Conservation (phyloP, 2,888 invertebrate genomes). For the Diplazon laetatorius region DNA sequence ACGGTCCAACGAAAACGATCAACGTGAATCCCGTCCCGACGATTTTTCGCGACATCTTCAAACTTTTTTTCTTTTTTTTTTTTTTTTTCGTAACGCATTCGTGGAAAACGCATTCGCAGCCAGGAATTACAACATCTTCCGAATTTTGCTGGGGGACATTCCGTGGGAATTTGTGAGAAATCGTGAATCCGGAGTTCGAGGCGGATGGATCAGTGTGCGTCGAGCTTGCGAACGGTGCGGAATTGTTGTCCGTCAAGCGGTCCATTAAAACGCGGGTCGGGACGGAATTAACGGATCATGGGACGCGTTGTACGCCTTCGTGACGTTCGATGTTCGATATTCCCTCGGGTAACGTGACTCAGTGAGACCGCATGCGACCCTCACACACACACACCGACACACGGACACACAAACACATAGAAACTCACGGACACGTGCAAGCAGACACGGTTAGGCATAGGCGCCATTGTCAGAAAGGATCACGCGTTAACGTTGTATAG, state of each 20-base stretch:
- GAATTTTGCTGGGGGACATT: no score
- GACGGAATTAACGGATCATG: slow-evolving; percentile 35
- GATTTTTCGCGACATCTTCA: no score
- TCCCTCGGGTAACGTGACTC: slow-evolving; percentile 6
- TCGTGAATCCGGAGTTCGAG: slow-evolving; percentile 31
- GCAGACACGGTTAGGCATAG: no score
- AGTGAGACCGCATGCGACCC: not conserved
- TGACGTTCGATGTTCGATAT: slow-evolving; percentile 46
- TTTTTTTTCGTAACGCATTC: no score
- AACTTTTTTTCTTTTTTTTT: no score
- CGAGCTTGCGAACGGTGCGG: slow-evolving; percentile 30
- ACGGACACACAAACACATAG: no score
- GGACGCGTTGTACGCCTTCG: slow-evolving; percentile 2
- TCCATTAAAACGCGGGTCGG: slow-evolving; percentile 43
- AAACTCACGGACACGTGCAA: no score
- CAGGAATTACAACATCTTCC: no score
- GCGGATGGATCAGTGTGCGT: slow-evolving; percentile 30
- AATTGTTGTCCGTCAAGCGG: slow-evolving; percentile 12
- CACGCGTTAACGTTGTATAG: no score
- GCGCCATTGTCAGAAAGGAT: not conserved
- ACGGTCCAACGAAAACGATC: not conserved
- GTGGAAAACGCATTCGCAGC: no score
- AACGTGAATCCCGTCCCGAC: no score
- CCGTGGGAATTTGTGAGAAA: not conserved
- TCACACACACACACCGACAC: not conserved